Evolutionary conservation across 2,113 vertebrate genomes (phyloP).

Genomic region (Caracal caracal): DNA sequence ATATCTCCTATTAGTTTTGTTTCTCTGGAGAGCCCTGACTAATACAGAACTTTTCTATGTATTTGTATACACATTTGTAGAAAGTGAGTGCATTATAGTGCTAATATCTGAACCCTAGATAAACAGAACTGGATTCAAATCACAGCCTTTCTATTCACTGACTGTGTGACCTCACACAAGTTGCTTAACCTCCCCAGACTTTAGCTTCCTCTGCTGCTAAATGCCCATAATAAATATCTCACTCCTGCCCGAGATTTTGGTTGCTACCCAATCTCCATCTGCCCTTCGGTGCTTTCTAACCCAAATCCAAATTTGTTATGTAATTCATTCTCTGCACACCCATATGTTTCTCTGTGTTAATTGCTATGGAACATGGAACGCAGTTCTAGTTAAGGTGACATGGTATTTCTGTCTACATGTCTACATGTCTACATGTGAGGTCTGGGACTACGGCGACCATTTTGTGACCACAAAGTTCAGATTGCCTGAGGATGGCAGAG

Average conservation of each 20-base stretch:
- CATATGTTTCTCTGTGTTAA: background rate
- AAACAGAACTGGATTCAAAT: background rate
- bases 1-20: background rate
- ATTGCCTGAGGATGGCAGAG: background rate
- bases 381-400: background rate
- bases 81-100: background rate
- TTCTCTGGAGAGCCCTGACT: background rate
- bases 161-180: background rate
- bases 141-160: background rate
- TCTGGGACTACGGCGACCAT: background rate
- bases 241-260: background rate
- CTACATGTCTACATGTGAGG: background rate
- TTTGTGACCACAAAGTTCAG: background rate
- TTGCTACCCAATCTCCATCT: background rate
- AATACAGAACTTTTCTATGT: background rate
- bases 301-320: background rate
- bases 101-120: background rate
- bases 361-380: background rate
- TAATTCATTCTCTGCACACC: background rate
- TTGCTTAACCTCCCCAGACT: background rate
- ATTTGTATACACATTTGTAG: background rate
- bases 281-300: background rate
- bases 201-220: background rate
- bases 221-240: background rate
- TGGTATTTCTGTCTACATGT: background rate